A percentile compares a stretch with the other conserved stretches of the same genome.
Evolutionary conservation across 2,888 invertebrate species (phyloP).

Genomic region (Lithophane ornitopus): DNA sequence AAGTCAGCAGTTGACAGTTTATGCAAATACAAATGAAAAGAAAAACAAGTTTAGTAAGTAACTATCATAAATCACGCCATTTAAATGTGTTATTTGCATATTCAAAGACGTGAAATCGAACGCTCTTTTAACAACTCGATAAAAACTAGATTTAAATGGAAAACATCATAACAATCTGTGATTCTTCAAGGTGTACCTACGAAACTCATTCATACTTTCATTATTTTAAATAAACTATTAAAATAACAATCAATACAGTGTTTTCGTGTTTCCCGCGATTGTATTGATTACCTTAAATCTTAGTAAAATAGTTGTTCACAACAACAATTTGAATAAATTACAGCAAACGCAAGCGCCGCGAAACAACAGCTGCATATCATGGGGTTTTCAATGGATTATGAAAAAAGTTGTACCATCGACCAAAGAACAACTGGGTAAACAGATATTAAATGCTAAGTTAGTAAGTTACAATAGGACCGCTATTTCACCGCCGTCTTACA

Average conservation of each 20-base stretch:
- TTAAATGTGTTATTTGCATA: constrained; percentile 34
- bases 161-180: background rate
- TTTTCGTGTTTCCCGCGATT: constrained; percentile 7
- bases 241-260: background rate
- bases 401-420: constrained; percentile 60
- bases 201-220: background rate
- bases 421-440: constrained; percentile 57
- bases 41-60: constrained; percentile 30
- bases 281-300: constrained; percentile 53
- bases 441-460: constrained; percentile 31
- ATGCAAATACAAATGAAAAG: constrained; percentile 37
- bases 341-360: constrained; percentile 47
- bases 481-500: constrained; percentile 24
- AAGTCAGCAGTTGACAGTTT: constrained; percentile 25
- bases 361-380: constrained; percentile 69
- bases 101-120: constrained; percentile 4
- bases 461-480: constrained; percentile 20
- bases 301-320: constrained; percentile 58
- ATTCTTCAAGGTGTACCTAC: background rate
- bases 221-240: background rate
- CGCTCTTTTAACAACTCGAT: constrained; percentile 19
- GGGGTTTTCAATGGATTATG: constrained; percentile 66
- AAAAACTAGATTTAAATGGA: constrained; percentile 12
- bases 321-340: constrained; percentile 69
- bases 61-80: constrained; percentile 43